A percentile compares a stretch with the other conserved stretches of the same genome.
Conservation (phyloP, 2,113 vertebrate species). For the Melierax canorus region DNA sequence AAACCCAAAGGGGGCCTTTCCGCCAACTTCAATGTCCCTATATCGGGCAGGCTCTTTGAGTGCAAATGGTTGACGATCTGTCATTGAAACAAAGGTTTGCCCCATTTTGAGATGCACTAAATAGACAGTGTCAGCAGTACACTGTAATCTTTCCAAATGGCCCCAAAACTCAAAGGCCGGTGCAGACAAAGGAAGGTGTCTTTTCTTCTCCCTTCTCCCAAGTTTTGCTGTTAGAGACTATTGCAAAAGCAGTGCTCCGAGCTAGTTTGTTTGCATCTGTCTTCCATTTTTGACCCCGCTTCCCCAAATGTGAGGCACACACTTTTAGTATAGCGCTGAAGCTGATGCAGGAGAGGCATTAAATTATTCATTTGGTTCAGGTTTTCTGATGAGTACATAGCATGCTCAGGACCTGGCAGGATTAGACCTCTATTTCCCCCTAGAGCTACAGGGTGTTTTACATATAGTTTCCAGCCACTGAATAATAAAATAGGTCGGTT, state of each 20-base stretch:
- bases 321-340: not conserved
- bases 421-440: not conserved
- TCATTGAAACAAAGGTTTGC: not conserved
- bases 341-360: not conserved
- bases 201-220: not conserved
- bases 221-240: not conserved
- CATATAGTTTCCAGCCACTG: not conserved
- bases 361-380: not conserved
- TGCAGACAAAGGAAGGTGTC: not conserved
- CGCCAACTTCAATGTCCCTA: not conserved
- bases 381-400: not conserved
- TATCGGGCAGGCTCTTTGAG: not conserved
- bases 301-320: not conserved
- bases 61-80: not conserved
- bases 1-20: not conserved
- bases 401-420: not conserved
- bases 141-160: not conserved
- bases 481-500: not conserved
- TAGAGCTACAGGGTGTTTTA: not conserved
- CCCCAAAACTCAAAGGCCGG: not conserved
- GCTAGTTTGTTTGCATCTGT: not conserved
- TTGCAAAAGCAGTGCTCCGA: not conserved
- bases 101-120: not conserved
- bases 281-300: accelerated
- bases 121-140: not conserved